phyloP scores from a whole-genome alignment of 2,888 invertebrate species.

The Archips crataeganus region DNA sequence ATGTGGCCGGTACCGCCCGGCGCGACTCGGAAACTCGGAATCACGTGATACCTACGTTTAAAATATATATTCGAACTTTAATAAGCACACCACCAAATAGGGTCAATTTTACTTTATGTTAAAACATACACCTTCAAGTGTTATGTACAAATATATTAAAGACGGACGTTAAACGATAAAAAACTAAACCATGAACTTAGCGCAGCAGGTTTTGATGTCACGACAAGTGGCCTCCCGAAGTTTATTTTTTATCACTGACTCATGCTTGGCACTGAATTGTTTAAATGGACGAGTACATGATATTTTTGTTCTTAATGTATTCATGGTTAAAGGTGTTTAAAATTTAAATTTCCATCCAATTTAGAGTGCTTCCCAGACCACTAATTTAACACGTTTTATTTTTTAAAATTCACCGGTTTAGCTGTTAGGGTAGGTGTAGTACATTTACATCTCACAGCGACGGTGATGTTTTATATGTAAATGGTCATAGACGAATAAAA shows the following conservation, averaged over 20 bases:
- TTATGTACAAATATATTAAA: constrained; percentile 12
- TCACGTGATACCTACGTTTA: background rate
- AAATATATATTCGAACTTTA: background rate
- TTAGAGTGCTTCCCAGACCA: background rate
- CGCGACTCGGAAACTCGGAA: background rate
- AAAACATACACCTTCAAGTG: background rate
- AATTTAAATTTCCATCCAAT: constrained; percentile 19
- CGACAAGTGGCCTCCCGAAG: constrained; percentile 47
- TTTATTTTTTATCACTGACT: constrained; percentile 44
- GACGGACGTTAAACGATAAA: constrained; percentile 38
- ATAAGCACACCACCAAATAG: background rate
- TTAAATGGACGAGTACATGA: constrained; percentile 20
- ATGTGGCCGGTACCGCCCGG: background rate
- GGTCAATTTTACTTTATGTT: background rate
- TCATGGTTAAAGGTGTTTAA: constrained; percentile 1
- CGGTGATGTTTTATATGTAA: constrained; percentile 8
- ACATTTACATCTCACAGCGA: background rate
- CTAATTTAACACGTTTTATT: background rate
- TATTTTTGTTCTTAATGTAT: constrained; percentile 20
- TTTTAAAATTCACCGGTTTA: background rate
- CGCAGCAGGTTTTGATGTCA: constrained; percentile 50
- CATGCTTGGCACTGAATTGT: constrained; percentile 34
- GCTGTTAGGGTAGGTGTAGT: background rate
- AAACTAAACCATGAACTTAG: constrained; percentile 48
- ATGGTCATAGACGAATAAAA: constrained; percentile 38